These are phyloP conservation scores for Hormiphora californensis DNA, from an alignment of 37 sponge, comb jelly and placozoan genomes.

Conservation along the genomic window DNA sequence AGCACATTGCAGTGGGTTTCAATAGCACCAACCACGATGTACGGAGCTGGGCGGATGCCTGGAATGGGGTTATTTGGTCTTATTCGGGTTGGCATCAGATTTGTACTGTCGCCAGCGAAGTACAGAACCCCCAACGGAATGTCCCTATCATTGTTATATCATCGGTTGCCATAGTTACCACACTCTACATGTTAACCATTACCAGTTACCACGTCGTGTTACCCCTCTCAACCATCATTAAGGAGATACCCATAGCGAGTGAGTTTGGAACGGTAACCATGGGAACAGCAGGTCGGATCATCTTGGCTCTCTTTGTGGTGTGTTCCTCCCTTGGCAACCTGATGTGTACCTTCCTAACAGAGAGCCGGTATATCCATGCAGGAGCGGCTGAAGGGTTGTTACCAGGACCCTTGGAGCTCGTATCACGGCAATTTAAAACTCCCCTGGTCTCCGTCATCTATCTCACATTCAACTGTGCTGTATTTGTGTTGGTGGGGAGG, in stretches of 20 bases:
- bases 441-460: background rate
- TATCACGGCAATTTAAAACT: background rate
- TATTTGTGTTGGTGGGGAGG: background rate
- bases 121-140: constrained; percentile 10
- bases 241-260: background rate
- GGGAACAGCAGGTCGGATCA: background rate
- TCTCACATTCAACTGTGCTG: background rate
- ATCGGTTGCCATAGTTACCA: background rate
- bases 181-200: background rate
- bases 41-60: background rate
- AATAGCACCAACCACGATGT: background rate
- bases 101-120: background rate
- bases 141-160: background rate
- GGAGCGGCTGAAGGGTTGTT: background rate
- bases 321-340: background rate
- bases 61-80: background rate
- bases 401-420: background rate
- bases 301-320: background rate
- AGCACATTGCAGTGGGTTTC: constrained; percentile 8
- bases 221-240: background rate
- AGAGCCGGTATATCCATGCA: background rate
- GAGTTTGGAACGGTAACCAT: background rate
- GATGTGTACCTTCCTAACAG: background rate
- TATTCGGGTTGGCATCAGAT: background rate
- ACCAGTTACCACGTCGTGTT: background rate